Base-by-base conservation (phyloP, 2,888 invertebrate genomes). In the Pyralis farinalis region DNA sequence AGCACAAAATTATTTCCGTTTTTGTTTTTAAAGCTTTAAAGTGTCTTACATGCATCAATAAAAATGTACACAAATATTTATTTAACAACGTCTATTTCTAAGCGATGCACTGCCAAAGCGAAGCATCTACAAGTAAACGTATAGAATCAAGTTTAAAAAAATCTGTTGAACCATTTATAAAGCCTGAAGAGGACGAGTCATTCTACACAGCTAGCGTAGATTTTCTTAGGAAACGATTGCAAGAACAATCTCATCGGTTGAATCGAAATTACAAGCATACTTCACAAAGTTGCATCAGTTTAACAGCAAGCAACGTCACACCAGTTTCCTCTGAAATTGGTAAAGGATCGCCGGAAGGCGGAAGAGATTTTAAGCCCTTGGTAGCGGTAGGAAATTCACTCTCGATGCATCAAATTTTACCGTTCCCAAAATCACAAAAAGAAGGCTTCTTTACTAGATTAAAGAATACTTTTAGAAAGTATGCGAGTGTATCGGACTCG, bases 371-470 rank as follows among this genome's bases (percentile, higher is more conserved):
- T 1, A 33, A 27, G 5, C 11, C 32, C 11, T 31, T 34, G 9
- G 42, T 34, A 29, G 35, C 30, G n/a, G 44, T 56, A 7, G 47
- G 44, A 27, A 44, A 55, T 1, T 66, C 70, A 9, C 51, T 86
- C 11, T 69, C 80, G 4, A 82, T 86, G 73, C 64, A 73, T 32
- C 77, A 84, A 69, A 64, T 87, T n/a, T 53, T 87, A 33, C 83
- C 84, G 1, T 84, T 75, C 46, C 86, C 86, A 1, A 85, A 81
- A 54, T 63, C 76, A 0, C 73, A 51, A 33, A 79, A 62, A 37
- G 58, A 68, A 12, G 60, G 66, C 40, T 72, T 83, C 36, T 61
- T 83, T 1, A 49, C 62, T 10, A 71, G 77, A 12, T 43, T 87
- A 7, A 67, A 57, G 42, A 74, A 74, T 27, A 66, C 69, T 7